Base-by-base conservation (phyloP, 2,797 vertebrate genomes). In the Galagoides demidoff region DNA sequence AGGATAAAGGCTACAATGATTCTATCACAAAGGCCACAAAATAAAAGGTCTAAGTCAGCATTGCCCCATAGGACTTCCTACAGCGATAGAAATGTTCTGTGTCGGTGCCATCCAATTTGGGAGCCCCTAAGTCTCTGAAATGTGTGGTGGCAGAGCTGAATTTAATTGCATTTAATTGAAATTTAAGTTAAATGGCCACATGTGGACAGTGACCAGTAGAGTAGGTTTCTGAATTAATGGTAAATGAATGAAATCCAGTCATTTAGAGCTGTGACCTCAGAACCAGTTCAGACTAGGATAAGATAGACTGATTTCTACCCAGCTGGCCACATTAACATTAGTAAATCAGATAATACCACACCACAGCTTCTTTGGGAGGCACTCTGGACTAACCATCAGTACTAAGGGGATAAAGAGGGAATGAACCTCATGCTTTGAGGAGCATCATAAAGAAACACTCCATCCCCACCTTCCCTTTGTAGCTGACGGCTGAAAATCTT, bases 171-270 rank as follows among this genome's bases (percentile, higher is more conserved):
- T 31, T 55, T 94, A 31, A 81, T 37, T 94, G 29, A 83, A 85
- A 73, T 77, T 73, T 63, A 90, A 88, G 70, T 68, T 70, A 86
- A 85, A 78, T 5, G 74, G n/a, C 73, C 55, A 71, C 73, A 52
- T n/a, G 9, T 78, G 34, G 76, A 57, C 19, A 57, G 12, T 81
- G 37, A 45, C 43, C 85, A 92, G 2, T 34, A 55, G 25, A 70
- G 63, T 57, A 2, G 20, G n/a, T 7, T 31, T 45, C 63, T 66
- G 77, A 74, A 57, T 68, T 73, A 92, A 68, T 23, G 17, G 81
- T 79, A 78, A 94, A 81, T 79, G 37, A 84, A 79, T 63, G 7
- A 94, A 73, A 88, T 87, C 61, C 3, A 85, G 45, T 74, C 84
- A 79, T 45, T 86, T 55, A 34, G 92, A 64, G 34, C 22, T 84